phyloP scores from a whole-genome alignment of 2,888 invertebrate species.

The Ernsta delagoae region DNA sequence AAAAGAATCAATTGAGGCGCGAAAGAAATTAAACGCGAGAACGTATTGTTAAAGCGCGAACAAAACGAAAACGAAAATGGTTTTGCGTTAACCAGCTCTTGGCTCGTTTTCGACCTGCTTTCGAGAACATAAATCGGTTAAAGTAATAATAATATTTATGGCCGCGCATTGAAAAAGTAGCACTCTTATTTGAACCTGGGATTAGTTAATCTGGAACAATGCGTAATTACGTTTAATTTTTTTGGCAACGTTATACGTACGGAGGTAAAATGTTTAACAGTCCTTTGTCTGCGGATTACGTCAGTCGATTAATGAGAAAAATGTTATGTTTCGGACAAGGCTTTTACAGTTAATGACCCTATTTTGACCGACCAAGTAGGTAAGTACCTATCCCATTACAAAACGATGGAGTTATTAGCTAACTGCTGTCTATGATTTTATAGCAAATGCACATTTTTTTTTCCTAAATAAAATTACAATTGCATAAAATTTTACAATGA shows the following conservation, averaged over 20 bases:
- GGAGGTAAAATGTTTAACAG: constrained; percentile 29
- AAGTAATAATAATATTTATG: constrained; percentile 78
- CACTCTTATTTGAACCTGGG: constrained; percentile 41
- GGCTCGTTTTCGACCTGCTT: constrained; percentile 82
- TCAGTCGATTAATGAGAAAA: not conserved
- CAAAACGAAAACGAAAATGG: constrained; percentile 79
- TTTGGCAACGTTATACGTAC: constrained; percentile 25
- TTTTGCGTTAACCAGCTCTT: constrained; percentile 78
- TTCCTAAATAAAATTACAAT: too few species aligned
- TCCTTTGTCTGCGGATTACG: constrained; percentile 17
- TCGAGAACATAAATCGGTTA: constrained; percentile 78
- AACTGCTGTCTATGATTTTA: too few species aligned
- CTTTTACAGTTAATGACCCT: too few species aligned
- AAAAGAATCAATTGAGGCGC: constrained; percentile 81
- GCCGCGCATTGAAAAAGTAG: constrained; percentile 66
- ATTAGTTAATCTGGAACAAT: constrained; percentile 42
- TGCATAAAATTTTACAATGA: too few species aligned
- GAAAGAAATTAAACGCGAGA: constrained; percentile 85
- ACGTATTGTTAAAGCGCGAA: constrained; percentile 82
- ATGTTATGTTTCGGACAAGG: not conserved
- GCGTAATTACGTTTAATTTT: constrained; percentile 38
- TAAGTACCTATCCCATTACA: too few species aligned
- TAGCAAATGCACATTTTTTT: too few species aligned
- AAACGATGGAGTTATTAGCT: too few species aligned
- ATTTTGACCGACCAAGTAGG: too few species aligned